Evolutionary conservation across 2,888 invertebrate species (phyloP).

Genomic region (Sturmia bella): DNA sequence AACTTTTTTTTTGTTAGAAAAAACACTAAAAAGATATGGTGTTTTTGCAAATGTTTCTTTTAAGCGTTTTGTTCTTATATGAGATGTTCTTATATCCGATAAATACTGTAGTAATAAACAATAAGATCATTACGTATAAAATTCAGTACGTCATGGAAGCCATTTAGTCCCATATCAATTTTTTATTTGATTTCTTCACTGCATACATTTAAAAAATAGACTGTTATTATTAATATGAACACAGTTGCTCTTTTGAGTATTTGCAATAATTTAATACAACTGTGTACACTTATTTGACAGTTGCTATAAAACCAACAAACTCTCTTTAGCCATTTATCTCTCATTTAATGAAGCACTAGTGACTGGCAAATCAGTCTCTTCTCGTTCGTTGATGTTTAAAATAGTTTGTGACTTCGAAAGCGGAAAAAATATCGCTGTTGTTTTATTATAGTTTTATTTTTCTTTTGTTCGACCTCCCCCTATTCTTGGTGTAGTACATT

Average conservation of each 20-base stretch:
- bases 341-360: constrained; percentile 30
- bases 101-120: no score
- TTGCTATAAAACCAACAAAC: constrained; percentile 34
- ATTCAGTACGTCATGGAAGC: no score
- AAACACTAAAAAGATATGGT: no score
- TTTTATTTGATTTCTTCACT: no score
- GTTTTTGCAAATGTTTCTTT: no score
- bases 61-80: no score
- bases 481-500: constrained; percentile 3
- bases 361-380: constrained; percentile 55
- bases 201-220: not conserved
- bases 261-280: constrained; percentile 19
- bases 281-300: constrained; percentile 41
- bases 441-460: constrained; percentile 51
- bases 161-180: no score
- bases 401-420: constrained; percentile 25
- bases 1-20: no score
- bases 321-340: constrained; percentile 18
- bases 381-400: constrained; percentile 53
- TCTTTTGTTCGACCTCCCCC: constrained; percentile 57
- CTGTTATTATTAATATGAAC: not conserved
- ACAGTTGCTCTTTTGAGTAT: constrained; percentile 32
- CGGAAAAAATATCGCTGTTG: constrained; percentile 39
- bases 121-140: no score
- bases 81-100: no score